Conservation (phyloP, 2,113 vertebrate species). For the Plestiodon gilberti region DNA sequence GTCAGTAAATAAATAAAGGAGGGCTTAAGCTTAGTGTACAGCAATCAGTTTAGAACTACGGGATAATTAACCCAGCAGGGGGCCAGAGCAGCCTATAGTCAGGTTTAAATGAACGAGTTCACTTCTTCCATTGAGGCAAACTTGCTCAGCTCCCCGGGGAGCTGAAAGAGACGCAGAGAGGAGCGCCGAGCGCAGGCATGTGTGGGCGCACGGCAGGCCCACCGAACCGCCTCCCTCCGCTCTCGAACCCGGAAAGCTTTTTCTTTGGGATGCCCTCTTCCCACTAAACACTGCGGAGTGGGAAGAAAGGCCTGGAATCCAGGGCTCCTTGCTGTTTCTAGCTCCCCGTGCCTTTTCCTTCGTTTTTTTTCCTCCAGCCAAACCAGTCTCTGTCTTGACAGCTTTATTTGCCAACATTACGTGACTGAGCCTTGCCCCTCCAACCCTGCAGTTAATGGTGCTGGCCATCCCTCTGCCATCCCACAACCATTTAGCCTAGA, state of each 20-base stretch:
- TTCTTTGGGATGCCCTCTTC: background rate
- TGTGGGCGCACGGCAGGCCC: background rate
- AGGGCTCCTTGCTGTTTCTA: accelerated
- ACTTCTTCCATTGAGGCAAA: slow-evolving; percentile 76
- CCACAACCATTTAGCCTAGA: background rate
- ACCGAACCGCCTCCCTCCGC: background rate
- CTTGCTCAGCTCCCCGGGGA: slow-evolving; percentile 62
- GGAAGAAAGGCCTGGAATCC: background rate
- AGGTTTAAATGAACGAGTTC: slow-evolving; percentile 81
- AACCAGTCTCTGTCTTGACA: background rate
- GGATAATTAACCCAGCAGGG: slow-evolving; percentile 81
- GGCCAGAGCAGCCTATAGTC: slow-evolving; percentile 71
- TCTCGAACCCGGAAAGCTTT: background rate
- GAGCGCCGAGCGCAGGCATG: background rate
- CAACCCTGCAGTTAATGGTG: background rate
- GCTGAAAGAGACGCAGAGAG: slow-evolving; percentile 12
- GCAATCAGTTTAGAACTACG: slow-evolving; percentile 80
- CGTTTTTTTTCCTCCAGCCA: background rate
- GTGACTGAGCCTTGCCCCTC: background rate
- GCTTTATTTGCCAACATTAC: background rate
- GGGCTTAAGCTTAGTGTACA: slow-evolving; percentile 81
- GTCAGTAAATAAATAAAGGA: slow-evolving; percentile 86
- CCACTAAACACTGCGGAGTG: background rate
- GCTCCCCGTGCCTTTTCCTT: background rate
- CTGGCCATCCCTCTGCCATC: too few relatives aligned